Percentiles rank a stretch among this genome's conserved stretches.
These are phyloP conservation scores for Chloebia gouldiae DNA, from an alignment of 2,113 vertebrate genomes.

Conservation along the genomic window DNA sequence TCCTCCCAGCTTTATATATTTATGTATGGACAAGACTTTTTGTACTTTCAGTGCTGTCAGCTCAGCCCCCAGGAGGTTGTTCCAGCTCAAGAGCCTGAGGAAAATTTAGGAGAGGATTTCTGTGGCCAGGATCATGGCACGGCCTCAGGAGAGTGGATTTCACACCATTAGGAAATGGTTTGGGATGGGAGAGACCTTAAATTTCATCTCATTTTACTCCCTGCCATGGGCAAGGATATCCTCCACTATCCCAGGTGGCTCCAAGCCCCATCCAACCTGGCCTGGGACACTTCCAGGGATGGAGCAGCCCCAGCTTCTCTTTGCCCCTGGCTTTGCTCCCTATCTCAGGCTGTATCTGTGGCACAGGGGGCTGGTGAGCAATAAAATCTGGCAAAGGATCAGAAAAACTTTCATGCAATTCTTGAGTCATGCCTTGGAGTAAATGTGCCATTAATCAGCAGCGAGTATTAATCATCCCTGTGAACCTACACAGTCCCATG, in stretches of 20 bases:
- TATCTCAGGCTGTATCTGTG: background rate
- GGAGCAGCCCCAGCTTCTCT: background rate
- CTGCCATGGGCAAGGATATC: background rate
- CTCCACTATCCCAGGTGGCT: background rate
- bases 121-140: background rate
- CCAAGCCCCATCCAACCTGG: accelerated
- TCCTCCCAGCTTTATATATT: background rate
- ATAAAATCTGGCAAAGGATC: background rate
- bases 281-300: background rate
- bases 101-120: background rate
- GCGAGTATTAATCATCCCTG: background rate
- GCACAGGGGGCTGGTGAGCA: background rate
- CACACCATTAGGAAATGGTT: background rate
- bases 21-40: background rate
- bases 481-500: background rate
- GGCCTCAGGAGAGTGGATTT: accelerated
- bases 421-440: background rate
- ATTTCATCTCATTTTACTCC: background rate
- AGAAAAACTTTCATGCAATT: background rate
- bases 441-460: slow-evolving; percentile 2
- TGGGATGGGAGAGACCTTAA: background rate
- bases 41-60: background rate
- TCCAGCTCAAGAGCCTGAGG: background rate
- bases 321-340: background rate
- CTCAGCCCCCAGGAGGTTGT: accelerated